A percentile compares a stretch with the other conserved stretches of the same genome.
phyloP scores from a whole-genome alignment of 1,140 invertebrate species.

The Camponotus floridanus region DNA sequence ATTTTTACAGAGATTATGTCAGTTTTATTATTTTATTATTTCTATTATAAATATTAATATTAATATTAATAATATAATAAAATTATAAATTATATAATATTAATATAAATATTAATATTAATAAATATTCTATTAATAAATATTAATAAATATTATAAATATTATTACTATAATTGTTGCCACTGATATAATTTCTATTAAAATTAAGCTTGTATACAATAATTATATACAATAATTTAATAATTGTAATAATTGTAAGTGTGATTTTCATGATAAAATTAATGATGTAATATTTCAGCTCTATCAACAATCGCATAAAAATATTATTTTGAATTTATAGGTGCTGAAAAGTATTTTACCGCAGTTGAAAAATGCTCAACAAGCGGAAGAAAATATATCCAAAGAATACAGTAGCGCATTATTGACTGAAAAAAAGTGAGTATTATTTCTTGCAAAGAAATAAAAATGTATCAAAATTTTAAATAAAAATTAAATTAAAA shows the following conservation, averaged over 20 bases:
- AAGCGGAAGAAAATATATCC: constrained; percentile 78
- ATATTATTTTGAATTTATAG: constrained; percentile 69
- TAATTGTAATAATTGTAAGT: too few species aligned
- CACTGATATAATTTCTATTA: background rate
- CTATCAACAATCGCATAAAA: background rate
- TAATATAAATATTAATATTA: too few species aligned
- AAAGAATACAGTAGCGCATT: constrained; percentile 58
- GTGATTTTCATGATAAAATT: background rate
- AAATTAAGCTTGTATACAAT: background rate
- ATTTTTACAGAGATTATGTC: background rate
- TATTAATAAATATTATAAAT: background rate
- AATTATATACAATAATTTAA: too few species aligned
- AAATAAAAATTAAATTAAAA: too few species aligned
- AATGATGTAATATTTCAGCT: background rate
- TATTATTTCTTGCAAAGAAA: background rate
- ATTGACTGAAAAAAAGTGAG: constrained; percentile 56
- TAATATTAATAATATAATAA: too few species aligned
- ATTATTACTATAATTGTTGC: background rate
- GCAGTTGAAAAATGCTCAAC: constrained; percentile 84
- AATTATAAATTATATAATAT: too few species aligned
- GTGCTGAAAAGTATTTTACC: constrained; percentile 86
- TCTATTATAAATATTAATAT: background rate
- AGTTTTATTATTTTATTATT: background rate
- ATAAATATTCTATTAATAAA: too few species aligned
- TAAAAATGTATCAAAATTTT: too few species aligned